Conservation (phyloP, 1,140 invertebrate genomes). For the Drosophila biarmipes region DNA sequence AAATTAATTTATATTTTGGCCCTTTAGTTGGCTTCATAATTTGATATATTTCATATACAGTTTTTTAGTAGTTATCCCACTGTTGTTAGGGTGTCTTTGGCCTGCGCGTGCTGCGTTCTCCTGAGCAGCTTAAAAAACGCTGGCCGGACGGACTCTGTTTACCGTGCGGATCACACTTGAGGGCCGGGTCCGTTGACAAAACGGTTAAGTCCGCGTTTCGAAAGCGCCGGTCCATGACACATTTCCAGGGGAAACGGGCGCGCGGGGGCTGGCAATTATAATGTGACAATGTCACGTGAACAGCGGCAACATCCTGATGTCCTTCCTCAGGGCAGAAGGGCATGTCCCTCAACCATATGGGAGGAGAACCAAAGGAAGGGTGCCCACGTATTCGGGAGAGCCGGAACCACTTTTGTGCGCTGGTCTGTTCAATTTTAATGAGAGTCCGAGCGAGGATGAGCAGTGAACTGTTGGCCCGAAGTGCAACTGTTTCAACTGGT, state of each 20-base stretch:
- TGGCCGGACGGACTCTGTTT: slow-evolving; percentile 61
- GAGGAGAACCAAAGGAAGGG: not conserved
- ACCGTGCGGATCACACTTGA: slow-evolving; percentile 77
- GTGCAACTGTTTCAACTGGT: slow-evolving; percentile 77
- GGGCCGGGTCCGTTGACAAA: slow-evolving; percentile 63
- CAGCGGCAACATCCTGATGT: slow-evolving; percentile 44
- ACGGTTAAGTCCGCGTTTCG: slow-evolving; percentile 53
- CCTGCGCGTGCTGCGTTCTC: slow-evolving; percentile 50
- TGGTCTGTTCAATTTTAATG: slow-evolving; percentile 81
- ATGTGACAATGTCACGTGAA: slow-evolving; percentile 65
- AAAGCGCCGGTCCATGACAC: slow-evolving; percentile 50
- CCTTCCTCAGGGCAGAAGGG: slow-evolving; percentile 1
- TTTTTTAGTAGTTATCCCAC: not conserved
- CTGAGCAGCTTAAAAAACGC: slow-evolving; percentile 76
- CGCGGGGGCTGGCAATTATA: slow-evolving; percentile 61
- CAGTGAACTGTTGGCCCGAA: slow-evolving; percentile 39
- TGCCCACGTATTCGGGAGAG: not conserved
- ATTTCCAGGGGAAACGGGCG: slow-evolving; percentile 3
- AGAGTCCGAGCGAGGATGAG: slow-evolving; percentile 48
- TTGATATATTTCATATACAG: not conserved
- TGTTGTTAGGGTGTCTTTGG: slow-evolving; percentile 36
- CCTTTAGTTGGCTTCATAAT: not conserved
- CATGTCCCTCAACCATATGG: not conserved
- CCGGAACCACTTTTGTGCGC: slow-evolving; percentile 51
- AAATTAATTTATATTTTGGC: not conserved